Base-by-base conservation (phyloP, 2,888 invertebrate genomes). In the Drosophila mayaguana region DNA sequence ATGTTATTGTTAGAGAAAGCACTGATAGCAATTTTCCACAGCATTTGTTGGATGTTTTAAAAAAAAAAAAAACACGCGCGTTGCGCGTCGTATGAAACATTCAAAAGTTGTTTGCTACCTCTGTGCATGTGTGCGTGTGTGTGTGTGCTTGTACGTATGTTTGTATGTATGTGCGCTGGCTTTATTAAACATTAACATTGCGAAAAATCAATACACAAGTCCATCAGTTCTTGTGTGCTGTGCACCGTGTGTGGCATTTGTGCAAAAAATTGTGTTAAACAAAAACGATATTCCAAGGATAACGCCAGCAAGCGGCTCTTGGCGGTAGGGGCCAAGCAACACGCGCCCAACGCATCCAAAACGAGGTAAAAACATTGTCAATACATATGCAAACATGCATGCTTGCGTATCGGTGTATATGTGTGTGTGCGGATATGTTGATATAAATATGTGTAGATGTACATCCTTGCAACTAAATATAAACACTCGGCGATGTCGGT, bases 381-480 rank as follows among this genome's bases (percentile, higher is more conserved):
- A 50, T 40, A 68, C 18, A 18, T 55, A 25, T 32, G 25, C 36
- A 51, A 50, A 18, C 50, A 34, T 20, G 32, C 45, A 51, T 60
- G 40, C 28, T 8, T 51, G 16, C 40, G 14, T 51, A 12, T 42
- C 40, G 0, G 11, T 48, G 25, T 70, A 45, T 56, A 6, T 22
- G 22, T 45, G 45, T 22, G 45, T 57, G n/a, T 51, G 18, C 42
- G 16, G 11, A 43, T 16, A 25, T 25, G 25, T 16, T 7, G 2
- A 7, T 22, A 14, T 51, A 25, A 70, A 59, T 75, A 45, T 38
- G 53, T 53, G 9, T 53, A n/a, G 46, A 40, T 75, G 53, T 80
- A 56, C 66, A 79, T 79, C 79, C 79, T 79, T 79, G 78, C 78
- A 67, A 78, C 78, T 81, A 79, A 81, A 79, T 81, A 81, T 80